Percentiles rank a stretch among this genome's conserved stretches.
Conservation (phyloP, 2,888 invertebrate species). For the Lithophane semibrunnea region DNA sequence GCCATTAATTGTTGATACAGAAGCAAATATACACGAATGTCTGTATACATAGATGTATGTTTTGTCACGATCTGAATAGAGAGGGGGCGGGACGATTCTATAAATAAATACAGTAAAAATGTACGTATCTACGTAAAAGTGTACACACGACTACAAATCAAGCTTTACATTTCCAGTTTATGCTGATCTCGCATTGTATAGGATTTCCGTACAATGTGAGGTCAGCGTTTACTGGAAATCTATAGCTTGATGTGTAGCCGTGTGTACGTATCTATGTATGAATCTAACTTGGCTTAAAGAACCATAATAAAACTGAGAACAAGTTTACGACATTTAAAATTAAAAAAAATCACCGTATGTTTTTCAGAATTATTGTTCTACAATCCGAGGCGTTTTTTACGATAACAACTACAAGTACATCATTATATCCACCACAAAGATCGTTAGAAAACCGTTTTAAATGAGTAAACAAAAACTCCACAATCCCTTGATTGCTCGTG, state of each 20-base stretch:
- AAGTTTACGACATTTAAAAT: not conserved
- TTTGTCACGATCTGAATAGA: conserved; percentile 23
- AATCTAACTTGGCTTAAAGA: not conserved
- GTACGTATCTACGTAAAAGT: not conserved
- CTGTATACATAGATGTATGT: conserved; percentile 15
- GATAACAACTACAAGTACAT: conserved; percentile 12
- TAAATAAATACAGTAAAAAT: not conserved
- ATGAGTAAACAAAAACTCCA: conserved; percentile 25
- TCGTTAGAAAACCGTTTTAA: conserved; percentile 34
- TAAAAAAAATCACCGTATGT: not conserved
- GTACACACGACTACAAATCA: too few relatives aligned
- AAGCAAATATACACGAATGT: not conserved
- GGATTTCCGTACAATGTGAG: too few relatives aligned
- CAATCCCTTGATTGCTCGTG: conserved; percentile 35
- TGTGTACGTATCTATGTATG: not conserved
- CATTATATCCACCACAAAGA: conserved; percentile 13
- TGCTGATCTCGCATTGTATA: too few relatives aligned
- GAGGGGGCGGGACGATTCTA: not conserved
- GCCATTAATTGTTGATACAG: not conserved
- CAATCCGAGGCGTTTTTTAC: conserved; percentile 6
- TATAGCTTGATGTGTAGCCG: too few relatives aligned
- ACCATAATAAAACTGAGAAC: not conserved
- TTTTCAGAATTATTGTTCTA: conserved; percentile 1
- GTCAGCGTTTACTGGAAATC: too few relatives aligned
- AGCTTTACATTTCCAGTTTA: too few relatives aligned